Evolutionary conservation across 2,888 invertebrate species (phyloP), one percentile per base, ranked within the genome.

Genomic region (Phrixothrix hirtus): DNA sequence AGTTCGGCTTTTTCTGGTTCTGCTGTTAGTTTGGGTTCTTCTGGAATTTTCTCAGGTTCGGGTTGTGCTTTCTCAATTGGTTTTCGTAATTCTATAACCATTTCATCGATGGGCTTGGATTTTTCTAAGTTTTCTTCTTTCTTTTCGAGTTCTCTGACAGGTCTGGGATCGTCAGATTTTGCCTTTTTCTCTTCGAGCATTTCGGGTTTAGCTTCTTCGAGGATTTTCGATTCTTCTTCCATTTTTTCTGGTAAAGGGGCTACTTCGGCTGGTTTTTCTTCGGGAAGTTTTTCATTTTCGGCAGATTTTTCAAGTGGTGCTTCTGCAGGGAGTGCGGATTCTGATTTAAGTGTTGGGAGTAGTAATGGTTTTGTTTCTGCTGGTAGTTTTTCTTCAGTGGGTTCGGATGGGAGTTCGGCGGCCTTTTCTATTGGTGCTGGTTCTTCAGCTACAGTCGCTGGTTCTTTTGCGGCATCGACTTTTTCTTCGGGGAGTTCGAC

Each of bases 401-500:
- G 46, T 30, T 59, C 55, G 13, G 61, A 58, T 12, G 65, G 58
- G 10, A 60, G 59, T 1, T 61, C 61, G 5, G 27, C 32, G 13
- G 37, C 44, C 57, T 34, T 10, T 12, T 61, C 60, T 16, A 17
- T 31, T 16, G 35, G 36, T 12, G 30, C 35, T 9, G 55, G 35
- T 44, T 76, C 74, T 63, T 78, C 73, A 60, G 77, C 78, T 6
- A 76, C 53, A 16, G 73, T 73, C 36, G 75, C 75, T 5, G 71
- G 63, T 13, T 32, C 32, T 11, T n/a, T n/a, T 43, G 14, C 29
- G 13, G 9, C 12, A 25, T 44, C 34, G 6, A 39, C 3, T 13
- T 39, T 39, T 26, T 26, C 39, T 13, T 39, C 39, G 27, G 27
- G 10, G 7, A 27, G n/a, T 9, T n/a, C n/a, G n/a, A n/a, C n/a